phyloP scores from a whole-genome alignment of 2,113 vertebrate species.

The Ciconia maguari region DNA sequence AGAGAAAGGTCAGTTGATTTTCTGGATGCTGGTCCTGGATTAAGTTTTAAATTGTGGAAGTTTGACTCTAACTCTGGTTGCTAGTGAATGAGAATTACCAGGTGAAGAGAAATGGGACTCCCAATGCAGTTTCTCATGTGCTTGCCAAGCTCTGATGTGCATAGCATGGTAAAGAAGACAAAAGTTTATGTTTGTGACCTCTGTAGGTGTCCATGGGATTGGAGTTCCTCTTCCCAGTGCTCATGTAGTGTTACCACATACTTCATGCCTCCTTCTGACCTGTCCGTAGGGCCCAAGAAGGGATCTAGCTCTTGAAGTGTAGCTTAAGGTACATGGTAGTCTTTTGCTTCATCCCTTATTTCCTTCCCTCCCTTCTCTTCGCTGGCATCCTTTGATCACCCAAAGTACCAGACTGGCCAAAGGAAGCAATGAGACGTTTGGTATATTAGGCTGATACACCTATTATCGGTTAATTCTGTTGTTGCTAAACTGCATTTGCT shows the following conservation, averaged over 20 bases:
- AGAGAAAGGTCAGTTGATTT: neutral
- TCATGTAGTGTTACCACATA: neutral
- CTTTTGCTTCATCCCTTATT: neutral
- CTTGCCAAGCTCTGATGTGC: neutral
- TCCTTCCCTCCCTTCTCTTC: neutral
- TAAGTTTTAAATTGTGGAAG: neutral
- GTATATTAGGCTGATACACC: neutral
- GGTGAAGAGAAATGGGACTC: neutral
- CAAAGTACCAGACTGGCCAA: rapidly evolving
- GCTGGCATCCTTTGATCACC: neutral
- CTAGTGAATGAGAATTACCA: neutral
- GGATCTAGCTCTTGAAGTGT: neutral
- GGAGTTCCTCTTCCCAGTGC: neutral
- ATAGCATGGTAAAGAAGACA: neutral
- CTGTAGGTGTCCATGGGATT: neutral
- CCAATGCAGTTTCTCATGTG: neutral
- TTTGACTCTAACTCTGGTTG: neutral
- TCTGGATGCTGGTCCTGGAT: neutral
- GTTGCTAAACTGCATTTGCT: neutral
- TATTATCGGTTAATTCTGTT: neutral
- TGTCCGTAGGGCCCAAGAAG: neutral
- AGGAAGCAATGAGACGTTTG: neutral
- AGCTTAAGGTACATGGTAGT: neutral
- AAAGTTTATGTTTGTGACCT: neutral
- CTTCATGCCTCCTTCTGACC: neutral